phyloP scores from a whole-genome alignment of 2,888 invertebrate species.

The Alentia gelatinosa region DNA sequence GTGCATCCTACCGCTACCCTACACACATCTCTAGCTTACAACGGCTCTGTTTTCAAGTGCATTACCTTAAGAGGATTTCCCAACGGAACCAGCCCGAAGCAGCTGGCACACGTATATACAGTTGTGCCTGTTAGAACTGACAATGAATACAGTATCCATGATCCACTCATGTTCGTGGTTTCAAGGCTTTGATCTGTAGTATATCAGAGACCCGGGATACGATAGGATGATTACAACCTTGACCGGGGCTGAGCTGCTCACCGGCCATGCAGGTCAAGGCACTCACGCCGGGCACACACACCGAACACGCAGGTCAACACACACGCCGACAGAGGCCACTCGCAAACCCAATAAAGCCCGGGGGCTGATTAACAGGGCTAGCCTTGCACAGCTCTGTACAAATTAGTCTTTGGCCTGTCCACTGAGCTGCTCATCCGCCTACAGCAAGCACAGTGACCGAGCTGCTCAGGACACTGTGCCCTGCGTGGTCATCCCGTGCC shows the following conservation, averaged over 20 bases:
- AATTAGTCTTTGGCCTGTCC: background rate
- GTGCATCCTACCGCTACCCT: too few relatives aligned
- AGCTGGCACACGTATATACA: too few relatives aligned
- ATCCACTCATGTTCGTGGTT: too few relatives aligned
- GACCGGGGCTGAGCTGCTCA: background rate
- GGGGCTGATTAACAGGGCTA: background rate
- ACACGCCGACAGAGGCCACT: background rate
- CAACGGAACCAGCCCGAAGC: too few relatives aligned
- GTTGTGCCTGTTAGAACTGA: too few relatives aligned
- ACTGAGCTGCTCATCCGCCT: background rate
- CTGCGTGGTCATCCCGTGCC: background rate
- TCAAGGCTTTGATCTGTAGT: too few relatives aligned
- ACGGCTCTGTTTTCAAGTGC: too few relatives aligned
- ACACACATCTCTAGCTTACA: too few relatives aligned
- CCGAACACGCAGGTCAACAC: background rate
- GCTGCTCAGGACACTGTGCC: background rate
- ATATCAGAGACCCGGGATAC: too few relatives aligned
- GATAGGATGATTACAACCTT: too few relatives aligned
- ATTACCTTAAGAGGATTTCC: too few relatives aligned
- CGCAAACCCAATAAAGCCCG: background rate
- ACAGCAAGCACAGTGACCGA: background rate
- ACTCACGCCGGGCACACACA: background rate
- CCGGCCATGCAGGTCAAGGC: background rate
- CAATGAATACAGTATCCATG: too few relatives aligned
- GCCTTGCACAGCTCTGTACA: background rate